These are phyloP conservation scores for Bradynema listronoti DNA, from an alignment of 1,140 invertebrate genomes.

Conservation along the genomic window DNA sequence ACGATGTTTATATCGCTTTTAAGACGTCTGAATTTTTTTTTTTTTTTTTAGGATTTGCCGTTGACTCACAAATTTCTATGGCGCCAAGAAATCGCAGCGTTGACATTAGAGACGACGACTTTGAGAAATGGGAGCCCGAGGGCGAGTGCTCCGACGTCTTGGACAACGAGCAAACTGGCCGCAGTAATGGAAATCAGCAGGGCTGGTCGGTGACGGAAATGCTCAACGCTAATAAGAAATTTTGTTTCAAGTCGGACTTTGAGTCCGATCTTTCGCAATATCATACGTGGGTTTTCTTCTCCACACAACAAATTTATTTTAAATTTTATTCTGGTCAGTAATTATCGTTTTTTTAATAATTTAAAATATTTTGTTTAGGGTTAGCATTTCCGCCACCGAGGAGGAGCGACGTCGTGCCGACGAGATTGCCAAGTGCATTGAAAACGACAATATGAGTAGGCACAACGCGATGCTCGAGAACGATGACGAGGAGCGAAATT, in stretches of 20 bases:
- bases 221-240: constrained; percentile 17
- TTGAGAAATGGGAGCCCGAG: constrained; percentile 10
- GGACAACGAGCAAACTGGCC: not conserved
- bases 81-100: not conserved
- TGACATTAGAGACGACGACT: constrained; percentile 8
- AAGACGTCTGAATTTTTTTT: not conserved
- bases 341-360: too few species aligned
- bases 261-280: constrained; percentile 26
- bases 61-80: constrained; percentile 1
- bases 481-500: constrained; percentile 28
- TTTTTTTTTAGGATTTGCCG: constrained; percentile 10
- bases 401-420: too few species aligned
- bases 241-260: constrained; percentile 17
- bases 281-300: constrained; percentile 27
- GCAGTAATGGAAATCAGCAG: not conserved
- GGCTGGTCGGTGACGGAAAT: constrained; percentile 31
- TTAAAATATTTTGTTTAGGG: too few species aligned
- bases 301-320: too few species aligned
- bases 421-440: too few species aligned
- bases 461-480: too few species aligned
- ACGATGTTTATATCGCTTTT: not conserved
- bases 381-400: too few species aligned
- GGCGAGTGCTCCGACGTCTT: not conserved
- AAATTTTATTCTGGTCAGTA: too few species aligned
- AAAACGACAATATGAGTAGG: too few species aligned